A percentile compares a stretch with the other conserved stretches of the same genome.
Conservation (phyloP, 2,888 invertebrate genomes). For the Drosophila austrosaltans region DNA sequence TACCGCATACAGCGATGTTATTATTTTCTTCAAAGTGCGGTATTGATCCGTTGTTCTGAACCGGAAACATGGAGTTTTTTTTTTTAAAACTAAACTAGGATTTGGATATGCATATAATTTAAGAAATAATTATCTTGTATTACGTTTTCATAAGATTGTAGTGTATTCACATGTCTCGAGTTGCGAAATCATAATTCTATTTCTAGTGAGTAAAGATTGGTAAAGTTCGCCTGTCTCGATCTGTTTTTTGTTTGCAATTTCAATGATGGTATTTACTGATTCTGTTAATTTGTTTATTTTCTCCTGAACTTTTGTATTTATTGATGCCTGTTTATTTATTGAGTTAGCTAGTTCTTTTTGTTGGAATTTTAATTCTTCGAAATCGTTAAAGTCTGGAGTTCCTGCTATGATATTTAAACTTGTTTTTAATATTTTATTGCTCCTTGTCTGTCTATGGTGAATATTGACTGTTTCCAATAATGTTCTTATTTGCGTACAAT, state of each 20-base stretch:
- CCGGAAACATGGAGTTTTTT: constrained; percentile 29
- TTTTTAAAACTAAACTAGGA: constrained; percentile 38
- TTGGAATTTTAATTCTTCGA: constrained; percentile 1
- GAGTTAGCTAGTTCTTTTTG: constrained; percentile 5
- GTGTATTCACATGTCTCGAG: constrained; percentile 26
- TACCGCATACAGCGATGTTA: too few relatives aligned
- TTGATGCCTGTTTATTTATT: not conserved
- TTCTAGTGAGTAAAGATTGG: constrained; percentile 30
- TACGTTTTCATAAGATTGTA: constrained; percentile 30
- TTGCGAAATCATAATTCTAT: constrained; percentile 41
- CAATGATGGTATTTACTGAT: constrained; percentile 12
- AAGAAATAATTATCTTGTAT: constrained; percentile 42
- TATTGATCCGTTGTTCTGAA: constrained; percentile 36
- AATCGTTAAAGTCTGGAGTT: constrained; percentile 21
- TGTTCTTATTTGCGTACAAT: constrained; percentile 2
- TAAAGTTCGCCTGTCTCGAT: constrained; percentile 23
- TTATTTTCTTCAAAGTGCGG: constrained; percentile 33
- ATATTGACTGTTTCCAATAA: not conserved
- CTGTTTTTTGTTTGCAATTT: constrained; percentile 24
- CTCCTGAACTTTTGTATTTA: constrained; percentile 16
- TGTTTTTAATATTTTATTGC: constrained; percentile 10
- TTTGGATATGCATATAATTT: constrained; percentile 40
- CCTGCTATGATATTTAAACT: constrained; percentile 15
- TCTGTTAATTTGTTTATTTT: constrained; percentile 25
- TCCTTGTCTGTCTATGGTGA: constrained; percentile 16